Base-by-base conservation (phyloP, 2,113 vertebrate species). In the Rhynchomys soricoides region DNA sequence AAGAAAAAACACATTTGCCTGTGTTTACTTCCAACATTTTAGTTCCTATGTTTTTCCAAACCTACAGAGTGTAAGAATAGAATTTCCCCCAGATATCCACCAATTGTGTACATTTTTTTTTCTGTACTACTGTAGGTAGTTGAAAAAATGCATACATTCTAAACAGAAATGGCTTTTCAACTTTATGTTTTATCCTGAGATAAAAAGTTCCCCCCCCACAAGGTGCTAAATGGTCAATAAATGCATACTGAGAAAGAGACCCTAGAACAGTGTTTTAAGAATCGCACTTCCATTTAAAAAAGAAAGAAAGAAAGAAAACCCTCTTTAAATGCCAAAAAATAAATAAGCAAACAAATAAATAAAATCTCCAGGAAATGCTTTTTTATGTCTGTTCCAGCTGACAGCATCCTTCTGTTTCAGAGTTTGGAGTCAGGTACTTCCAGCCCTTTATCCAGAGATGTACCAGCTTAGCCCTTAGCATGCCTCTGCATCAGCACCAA, bases 1-100 rank as follows among this genome's bases (percentile, higher is more conserved):
- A 75, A 52, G 5, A 88, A 19, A 73, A 86, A 89, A 91, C 12
- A 90, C 22, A 70, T 26, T 71, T 22, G 43, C 52, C 62, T 50
- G 5, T 62, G 92, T 95, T 95, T 68, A 89, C 21, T 4, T 90
- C 43, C 19, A 90, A 26, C 45, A 55, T 83, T 93, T 93, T 92
- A 93, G 68, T 79, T 78, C 59, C 26, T 75, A 64, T 45, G 40
- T 5, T 87, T 48, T 57, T 70, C 82, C 66, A 86, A 82, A 91
- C 29, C 40, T 31, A 79, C 0, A 68, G n/a, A 75, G 71, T 81
- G 52, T 8, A 91, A 93, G 86, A 94, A 40, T 37, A 83, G 43
- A 95, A 92, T 52, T 66, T 48, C 50, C 77, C 50, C 37, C 59
- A 31, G 7, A 71, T 57, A 57, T 50, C 81, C 29, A 86, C 40